These are phyloP conservation scores for Choristoneura rosaceana DNA, from an alignment of 2,888 invertebrate species.

Conservation along the genomic window DNA sequence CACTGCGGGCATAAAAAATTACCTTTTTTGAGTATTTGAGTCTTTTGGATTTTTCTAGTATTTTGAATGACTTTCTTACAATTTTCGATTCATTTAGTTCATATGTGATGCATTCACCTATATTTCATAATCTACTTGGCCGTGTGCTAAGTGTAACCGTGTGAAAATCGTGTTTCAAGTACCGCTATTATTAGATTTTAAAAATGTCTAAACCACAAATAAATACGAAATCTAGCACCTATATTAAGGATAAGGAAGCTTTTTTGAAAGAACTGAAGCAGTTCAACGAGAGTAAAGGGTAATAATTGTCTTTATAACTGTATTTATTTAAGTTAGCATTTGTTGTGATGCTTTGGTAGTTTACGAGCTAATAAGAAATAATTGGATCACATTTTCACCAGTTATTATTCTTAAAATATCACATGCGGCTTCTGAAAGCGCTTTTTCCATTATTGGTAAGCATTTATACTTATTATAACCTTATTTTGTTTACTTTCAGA, in stretches of 20 bases:
- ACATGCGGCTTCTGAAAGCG: neutral
- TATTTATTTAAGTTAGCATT: slow-evolving; percentile 31
- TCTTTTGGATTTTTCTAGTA: slow-evolving; percentile 27
- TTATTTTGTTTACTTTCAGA: slow-evolving; percentile 84
- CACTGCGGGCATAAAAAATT: neutral
- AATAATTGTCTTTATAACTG: slow-evolving; percentile 68
- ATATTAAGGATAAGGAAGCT: slow-evolving; percentile 91
- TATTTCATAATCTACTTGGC: slow-evolving; percentile 8
- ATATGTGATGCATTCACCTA: slow-evolving; percentile 24
- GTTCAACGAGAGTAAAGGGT: slow-evolving; percentile 97
- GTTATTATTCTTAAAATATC: neutral
- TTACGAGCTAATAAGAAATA: slow-evolving; percentile 18
- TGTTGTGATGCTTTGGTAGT: slow-evolving; percentile 31
- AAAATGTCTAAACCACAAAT: slow-evolving; percentile 82
- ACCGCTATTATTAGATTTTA: slow-evolving; percentile 39
- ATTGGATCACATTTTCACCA: neutral
- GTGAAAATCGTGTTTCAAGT: slow-evolving; percentile 21
- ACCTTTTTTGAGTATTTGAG: slow-evolving; percentile 1
- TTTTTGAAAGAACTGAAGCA: slow-evolving; percentile 94
- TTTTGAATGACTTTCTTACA: slow-evolving; percentile 33
- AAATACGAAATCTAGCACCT: slow-evolving; percentile 87
- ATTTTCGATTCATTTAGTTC: slow-evolving; percentile 16
- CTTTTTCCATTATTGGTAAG: neutral
- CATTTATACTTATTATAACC: neutral
- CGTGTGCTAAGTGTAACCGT: slow-evolving; percentile 20